A percentile compares a stretch with the other conserved stretches of the same genome.
Evolutionary conservation across 2,888 invertebrate genomes (phyloP).

Genomic region (Baronia brevicornis): DNA sequence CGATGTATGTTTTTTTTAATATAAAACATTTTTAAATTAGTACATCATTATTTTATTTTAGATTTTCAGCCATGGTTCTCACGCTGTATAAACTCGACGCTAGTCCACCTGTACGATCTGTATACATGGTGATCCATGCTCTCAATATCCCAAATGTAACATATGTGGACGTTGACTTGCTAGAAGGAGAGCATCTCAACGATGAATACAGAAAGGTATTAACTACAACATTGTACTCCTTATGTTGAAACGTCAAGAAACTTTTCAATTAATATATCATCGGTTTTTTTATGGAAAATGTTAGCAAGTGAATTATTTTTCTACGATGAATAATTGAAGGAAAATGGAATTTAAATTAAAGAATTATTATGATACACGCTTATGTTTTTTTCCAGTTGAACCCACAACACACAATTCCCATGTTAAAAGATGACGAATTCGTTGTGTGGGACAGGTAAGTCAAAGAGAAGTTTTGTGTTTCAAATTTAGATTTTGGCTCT

Average conservation of each 20-base stretch:
- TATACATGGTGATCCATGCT: conserved; percentile 41
- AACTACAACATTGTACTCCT: too few relatives aligned
- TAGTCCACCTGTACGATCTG: conserved; percentile 49
- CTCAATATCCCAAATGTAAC: conserved; percentile 40
- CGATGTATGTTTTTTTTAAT: too few relatives aligned
- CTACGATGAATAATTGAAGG: too few relatives aligned
- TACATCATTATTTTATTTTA: too few relatives aligned
- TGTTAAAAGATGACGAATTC: conserved; percentile 70
- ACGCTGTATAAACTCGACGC: conserved; percentile 49
- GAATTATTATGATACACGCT: too few relatives aligned
- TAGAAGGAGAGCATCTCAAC: conserved; percentile 43
- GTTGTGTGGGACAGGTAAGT: conserved; percentile 68
- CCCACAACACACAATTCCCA: conserved; percentile 72
- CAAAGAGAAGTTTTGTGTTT: neutral
- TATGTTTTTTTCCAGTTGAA: conserved; percentile 62
- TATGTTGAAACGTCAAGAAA: too few relatives aligned
- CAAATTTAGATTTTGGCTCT: too few relatives aligned
- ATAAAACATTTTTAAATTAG: too few relatives aligned
- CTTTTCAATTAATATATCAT: too few relatives aligned
- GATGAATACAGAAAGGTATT: conserved; percentile 60
- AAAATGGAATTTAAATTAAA: too few relatives aligned
- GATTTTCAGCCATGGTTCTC: conserved; percentile 37
- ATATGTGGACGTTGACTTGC: conserved; percentile 37
- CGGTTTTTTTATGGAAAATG: too few relatives aligned
- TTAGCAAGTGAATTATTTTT: too few relatives aligned